Conservation (phyloP, 2,113 vertebrate species). For the Pollimyrus isidori region DNA sequence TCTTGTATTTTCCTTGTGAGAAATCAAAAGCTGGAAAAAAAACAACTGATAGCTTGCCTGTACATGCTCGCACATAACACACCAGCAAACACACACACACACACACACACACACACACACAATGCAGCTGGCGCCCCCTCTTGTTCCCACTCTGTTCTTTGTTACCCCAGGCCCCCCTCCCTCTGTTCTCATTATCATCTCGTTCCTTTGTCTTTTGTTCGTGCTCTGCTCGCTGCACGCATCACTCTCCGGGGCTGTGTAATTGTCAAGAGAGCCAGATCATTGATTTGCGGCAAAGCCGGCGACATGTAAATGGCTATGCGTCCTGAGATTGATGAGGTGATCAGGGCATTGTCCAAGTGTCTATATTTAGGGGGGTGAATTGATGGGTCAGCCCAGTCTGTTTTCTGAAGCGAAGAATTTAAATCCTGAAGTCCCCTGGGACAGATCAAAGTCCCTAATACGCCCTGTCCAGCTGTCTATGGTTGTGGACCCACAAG, state of each 20-base stretch:
- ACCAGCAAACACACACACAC: constrained; percentile 3
- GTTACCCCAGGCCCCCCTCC: not conserved
- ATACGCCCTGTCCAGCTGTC: not conserved
- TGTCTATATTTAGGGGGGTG: not conserved
- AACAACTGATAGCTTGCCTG: not conserved
- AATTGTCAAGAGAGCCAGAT: constrained; percentile 12
- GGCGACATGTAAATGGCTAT: constrained; percentile 1
- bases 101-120: constrained; percentile 24
- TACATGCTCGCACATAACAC: not conserved
- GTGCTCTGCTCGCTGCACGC: not conserved
- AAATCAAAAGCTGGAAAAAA: constrained; percentile 2
- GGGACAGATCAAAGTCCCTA: not conserved
- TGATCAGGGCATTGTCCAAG: constrained; percentile 9
- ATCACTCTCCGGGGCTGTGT: constrained; percentile 4
- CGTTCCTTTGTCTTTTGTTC: constrained; percentile 16
- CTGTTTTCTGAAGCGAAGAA: not conserved
- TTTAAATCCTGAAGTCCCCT: constrained; percentile 11
- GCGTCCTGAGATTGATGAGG: not conserved
- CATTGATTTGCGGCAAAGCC: constrained; percentile 5
- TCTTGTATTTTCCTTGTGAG: not conserved
- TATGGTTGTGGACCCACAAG: not conserved
- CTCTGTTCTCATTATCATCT: constrained; percentile 13
- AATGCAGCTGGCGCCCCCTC: constrained; percentile 23
- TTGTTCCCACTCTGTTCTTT: not conserved
- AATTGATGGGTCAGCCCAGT: constrained; percentile 22